These are phyloP conservation scores for Dolichopus griseipennis DNA, from an alignment of 2,888 invertebrate genomes.

Conservation along the genomic window DNA sequence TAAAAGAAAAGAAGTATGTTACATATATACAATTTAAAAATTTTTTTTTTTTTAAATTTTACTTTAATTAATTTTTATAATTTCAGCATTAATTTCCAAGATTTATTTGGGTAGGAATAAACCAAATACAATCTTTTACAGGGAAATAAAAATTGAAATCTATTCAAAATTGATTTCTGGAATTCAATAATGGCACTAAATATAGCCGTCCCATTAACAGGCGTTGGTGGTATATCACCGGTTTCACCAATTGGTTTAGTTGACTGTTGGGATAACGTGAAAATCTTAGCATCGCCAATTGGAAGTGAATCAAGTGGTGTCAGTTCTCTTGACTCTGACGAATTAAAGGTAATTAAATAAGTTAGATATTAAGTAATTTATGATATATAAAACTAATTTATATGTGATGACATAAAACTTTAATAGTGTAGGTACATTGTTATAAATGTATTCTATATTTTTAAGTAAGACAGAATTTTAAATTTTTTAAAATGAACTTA, in stretches of 20 bases:
- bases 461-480: neutral
- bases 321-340: conserved; percentile 48
- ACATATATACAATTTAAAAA: no score
- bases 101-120: no score
- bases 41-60: no score
- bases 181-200: conserved; percentile 48
- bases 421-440: neutral
- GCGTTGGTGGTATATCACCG: conserved; percentile 33
- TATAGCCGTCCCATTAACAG: conserved; percentile 52
- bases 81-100: no score
- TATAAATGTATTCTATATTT: neutral
- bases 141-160: no score
- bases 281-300: conserved; percentile 37
- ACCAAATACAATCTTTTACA: no score
- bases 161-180: neutral
- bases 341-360: conserved; percentile 23
- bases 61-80: no score
- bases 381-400: neutral
- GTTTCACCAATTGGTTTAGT: conserved; percentile 26
- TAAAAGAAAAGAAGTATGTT: no score
- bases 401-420: neutral
- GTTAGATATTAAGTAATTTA: neutral
- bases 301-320: conserved; percentile 56
- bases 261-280: conserved; percentile 27
- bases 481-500: conserved; percentile 9